Evolutionary conservation across 2,113 vertebrate species (phyloP).

Genomic region (Mohoua ochrocephala): DNA sequence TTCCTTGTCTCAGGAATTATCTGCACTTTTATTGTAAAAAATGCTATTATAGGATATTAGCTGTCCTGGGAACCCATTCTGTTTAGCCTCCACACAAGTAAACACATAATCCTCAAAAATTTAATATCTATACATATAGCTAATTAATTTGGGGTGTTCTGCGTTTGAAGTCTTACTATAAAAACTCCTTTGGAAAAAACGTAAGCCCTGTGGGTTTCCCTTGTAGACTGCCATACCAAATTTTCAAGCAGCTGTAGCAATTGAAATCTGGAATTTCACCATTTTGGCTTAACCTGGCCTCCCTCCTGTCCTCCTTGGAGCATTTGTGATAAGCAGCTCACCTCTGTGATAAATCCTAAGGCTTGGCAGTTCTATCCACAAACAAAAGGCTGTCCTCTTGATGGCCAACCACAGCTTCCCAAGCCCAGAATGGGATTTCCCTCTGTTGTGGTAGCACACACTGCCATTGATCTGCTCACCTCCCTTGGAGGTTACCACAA

Average conservation of each 20-base stretch:
- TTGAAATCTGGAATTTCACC: neutral
- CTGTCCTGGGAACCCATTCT: neutral
- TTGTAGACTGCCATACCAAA: neutral
- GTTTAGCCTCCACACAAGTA: neutral
- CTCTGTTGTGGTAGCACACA: rapidly evolving
- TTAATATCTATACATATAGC: neutral
- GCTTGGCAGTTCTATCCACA: neutral
- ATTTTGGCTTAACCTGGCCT: neutral
- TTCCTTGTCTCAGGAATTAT: neutral
- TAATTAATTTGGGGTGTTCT: neutral
- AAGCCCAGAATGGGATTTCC: neutral
- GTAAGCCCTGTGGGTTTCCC: neutral
- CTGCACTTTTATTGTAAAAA: neutral
- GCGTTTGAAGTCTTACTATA: neutral
- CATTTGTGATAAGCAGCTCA: neutral
- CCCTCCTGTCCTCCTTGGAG: neutral
- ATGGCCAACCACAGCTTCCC: neutral
- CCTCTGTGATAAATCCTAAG: neutral
- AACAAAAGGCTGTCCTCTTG: neutral
- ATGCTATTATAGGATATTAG: neutral
- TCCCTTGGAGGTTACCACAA: neutral
- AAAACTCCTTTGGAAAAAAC: neutral
- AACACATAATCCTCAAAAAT: neutral
- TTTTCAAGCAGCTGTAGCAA: neutral
- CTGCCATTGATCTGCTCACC: rapidly evolving